phyloP scores from a whole-genome alignment of 1,140 invertebrate species.

The Drosophila trapezifrons region DNA sequence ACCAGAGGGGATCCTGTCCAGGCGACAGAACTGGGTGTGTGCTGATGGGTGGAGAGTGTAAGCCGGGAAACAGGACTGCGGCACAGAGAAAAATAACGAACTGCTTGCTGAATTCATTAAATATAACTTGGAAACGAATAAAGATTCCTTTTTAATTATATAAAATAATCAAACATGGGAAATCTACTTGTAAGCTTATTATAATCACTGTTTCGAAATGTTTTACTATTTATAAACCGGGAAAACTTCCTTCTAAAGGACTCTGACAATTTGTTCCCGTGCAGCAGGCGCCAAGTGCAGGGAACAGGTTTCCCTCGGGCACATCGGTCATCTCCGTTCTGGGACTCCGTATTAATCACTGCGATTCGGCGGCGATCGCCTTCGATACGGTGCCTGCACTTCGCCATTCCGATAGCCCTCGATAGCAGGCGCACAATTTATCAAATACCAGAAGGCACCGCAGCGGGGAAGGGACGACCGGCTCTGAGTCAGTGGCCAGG shows the following conservation, averaged over 20 bases:
- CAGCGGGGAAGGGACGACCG: not conserved
- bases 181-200: too few relatives aligned
- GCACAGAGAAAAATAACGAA: not conserved
- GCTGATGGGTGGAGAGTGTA: conserved; percentile 5
- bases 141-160: too few relatives aligned
- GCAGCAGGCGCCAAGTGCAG: conserved; percentile 66
- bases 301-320: conserved; percentile 49
- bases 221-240: not conserved
- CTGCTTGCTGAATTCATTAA: too few relatives aligned
- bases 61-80: not conserved
- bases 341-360: conserved; percentile 66
- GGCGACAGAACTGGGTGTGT: conserved; percentile 44
- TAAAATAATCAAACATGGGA: too few relatives aligned
- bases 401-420: conserved; percentile 52
- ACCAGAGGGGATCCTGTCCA: not conserved
- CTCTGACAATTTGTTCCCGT: conserved; percentile 4
- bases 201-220: too few relatives aligned
- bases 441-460: conserved; percentile 57
- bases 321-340: conserved; percentile 25
- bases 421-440: conserved; percentile 74
- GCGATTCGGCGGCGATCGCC: conserved; percentile 61
- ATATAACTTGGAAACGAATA: too few relatives aligned
- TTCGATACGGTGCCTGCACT: conserved; percentile 66
- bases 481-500: conserved; percentile 67
- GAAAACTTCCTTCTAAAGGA: not conserved